Base-by-base conservation (phyloP, 1,140 invertebrate genomes). In the Stegodyphus mimosarum region DNA sequence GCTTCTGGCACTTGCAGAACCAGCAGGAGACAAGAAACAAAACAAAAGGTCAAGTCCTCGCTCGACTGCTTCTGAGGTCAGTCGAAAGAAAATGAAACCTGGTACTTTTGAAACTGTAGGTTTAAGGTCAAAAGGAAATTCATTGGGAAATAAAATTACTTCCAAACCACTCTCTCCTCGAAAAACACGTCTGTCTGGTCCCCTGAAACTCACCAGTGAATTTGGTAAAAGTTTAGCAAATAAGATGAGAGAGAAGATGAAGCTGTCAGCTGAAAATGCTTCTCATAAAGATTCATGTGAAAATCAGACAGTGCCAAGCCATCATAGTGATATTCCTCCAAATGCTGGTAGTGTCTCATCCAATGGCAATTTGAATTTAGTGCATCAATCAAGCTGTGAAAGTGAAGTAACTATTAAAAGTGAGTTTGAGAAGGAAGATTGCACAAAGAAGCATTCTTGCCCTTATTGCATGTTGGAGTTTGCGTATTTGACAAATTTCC, bases 401-500 rank as follows among this genome's bases (percentile, higher is more conserved):
- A 60, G 10, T 53, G 73, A 17, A 4, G 17, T 15, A 13, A 15
- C 53, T 7, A 18, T 73, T 49, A 73, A 73, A 52, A 63, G 17
- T 15, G 74, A 76, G 7, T 18, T 18, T 60, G 55, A 76, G 49
- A 48, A 50, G n/a, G n/a, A 66, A 77, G 55, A 70, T 5, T 9
- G 18, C 0, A 17, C 55, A 7, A 72, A 81, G 53, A 71, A 60
- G 33, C 60, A 66, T 33, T 13, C 17, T 6, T 86, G 83, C 48
- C 69, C 74, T 18, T 78, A 52, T 52, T 86, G 83, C 18, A 33
- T 49, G 9, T n/a, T 71, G 6, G 75, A 86, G 18, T 86, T 78
- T 53, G 60, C 67, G 4, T 86, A 86, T 53, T 13, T 78, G 18
- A 60, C 69, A 5, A 86, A 78, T 10, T 86, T 64, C 15, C 15